Evolutionary conservation across 2,888 invertebrate species (phyloP), one percentile per base, ranked within the genome.

Genomic region (Platycheirus albimanus): DNA sequence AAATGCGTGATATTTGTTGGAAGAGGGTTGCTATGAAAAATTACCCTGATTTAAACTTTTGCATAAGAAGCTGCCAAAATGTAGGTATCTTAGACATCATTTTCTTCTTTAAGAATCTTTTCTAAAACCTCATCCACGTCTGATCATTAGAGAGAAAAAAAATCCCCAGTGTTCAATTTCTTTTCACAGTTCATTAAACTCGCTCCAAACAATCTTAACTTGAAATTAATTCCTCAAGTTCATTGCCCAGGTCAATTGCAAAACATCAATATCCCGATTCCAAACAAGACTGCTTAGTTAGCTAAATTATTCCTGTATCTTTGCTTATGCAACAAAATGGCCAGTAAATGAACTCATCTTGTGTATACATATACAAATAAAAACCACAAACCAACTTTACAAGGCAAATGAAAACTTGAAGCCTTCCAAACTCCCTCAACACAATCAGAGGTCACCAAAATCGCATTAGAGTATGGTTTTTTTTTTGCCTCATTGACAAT

Each of bases 401-500:
- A 41, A n/a, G 13, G 3, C 24, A 43, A 36, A 19, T 6, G 6
- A 19, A 49, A 38, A 20, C 13, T 13, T 33, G 24, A 36, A 17
- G 19, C 41, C 17, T 11, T 67, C 17, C 28, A 30, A 56, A 64
- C 75, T 80, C 75, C 75, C 64, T 70, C 76, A 76, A 47, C 58
- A 47, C 58, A 58, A 17, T 52, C 33, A 43, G 61, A 77, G 81
- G 81, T 81, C 76, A 81, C 66, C 61, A 58, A 51, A 43, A 75
- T 36, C 64, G 52, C 69, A 58, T 64, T 33, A 36, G n/a, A 43
- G 58, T 52, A 43, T 36, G 1, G 30, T 24, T 54, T 20, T 56
- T 33, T 38, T 63, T 70, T 63, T 63, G 76, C 69, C 76, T 38
- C 69, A 76, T 63, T 63, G 76, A 76, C 76, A 76, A 49, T 54